Evolutionary conservation across 2,797 vertebrate genomes (phyloP).

Genomic region (Pantherophis vulpinus): DNA sequence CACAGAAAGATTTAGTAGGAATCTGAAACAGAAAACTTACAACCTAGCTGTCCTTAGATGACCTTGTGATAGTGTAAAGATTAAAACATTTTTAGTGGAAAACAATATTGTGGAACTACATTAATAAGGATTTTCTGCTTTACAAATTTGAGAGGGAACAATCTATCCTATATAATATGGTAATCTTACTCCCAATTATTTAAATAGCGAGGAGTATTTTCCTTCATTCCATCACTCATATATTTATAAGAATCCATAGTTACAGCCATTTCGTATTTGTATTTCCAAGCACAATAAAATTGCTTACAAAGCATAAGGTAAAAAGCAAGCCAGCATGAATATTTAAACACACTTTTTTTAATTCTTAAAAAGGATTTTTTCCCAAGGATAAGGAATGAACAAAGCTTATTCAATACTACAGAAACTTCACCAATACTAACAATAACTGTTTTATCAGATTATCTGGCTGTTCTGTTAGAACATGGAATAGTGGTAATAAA

Average conservation of each 20-base stretch:
- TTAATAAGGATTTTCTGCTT: neutral
- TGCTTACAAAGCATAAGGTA: neutral
- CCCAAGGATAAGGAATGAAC: neutral
- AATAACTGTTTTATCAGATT: neutral
- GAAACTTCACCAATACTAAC: conserved; percentile 33
- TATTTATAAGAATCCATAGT: neutral
- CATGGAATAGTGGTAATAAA: neutral
- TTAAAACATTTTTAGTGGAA: neutral
- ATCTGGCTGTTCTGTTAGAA: neutral
- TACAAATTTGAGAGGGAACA: neutral
- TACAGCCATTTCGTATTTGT: neutral
- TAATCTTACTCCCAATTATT: neutral
- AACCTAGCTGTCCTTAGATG: conserved; percentile 7
- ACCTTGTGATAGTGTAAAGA: neutral
- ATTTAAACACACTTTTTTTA: neutral
- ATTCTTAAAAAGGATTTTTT: neutral
- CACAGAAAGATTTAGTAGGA: neutral
- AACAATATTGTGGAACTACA: neutral
- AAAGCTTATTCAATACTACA: neutral
- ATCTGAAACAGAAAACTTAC: neutral
- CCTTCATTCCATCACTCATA: neutral
- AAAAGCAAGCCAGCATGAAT: neutral
- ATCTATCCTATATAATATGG: neutral
- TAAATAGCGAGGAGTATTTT: neutral
- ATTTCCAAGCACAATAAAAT: neutral